Base-by-base conservation (phyloP, 2,888 invertebrate species). In the Tipula helvola region DNA sequence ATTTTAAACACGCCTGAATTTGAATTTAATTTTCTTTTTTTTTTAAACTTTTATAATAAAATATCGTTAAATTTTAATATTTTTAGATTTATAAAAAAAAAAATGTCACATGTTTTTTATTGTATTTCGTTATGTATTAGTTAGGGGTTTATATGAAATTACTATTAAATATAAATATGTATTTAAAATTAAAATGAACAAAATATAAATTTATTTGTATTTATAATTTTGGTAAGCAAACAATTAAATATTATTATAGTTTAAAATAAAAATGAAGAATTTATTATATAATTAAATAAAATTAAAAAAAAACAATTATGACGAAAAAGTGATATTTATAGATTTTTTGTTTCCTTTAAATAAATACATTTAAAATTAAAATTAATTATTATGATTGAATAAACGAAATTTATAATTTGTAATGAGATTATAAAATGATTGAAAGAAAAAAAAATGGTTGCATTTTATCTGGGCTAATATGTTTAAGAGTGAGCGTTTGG, bases 301-400 rank as follows among this genome's bases (percentile, higher is more conserved):
- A 52, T 52, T 52, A n/a, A n/a, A 44, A 28, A 57, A 28, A 71
- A 28, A 28, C 28, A 28, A 71, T 71, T 71, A 71, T 71, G 71
- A 71, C 71, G 71, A 71, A 71, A 71, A 71, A 71, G 71, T 71
- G 71, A 71, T 71, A 71, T 71, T 71, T 71, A 71, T 71, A 71
- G 28, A 71, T 71, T 71, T 52, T 71, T 71, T 71, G 71, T 71
- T 71, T 28, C 18, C 71, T 71, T 71, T 71, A 71, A 52, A n/a
- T 52, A 52, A 39, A 39, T 39, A 39, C 7, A 71, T 71, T 57
- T 71, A 71, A 28, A 71, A 71, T 71, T 13, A 28, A 71, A 18
- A 71, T 28, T 71, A 71, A 71, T 71, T 52, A 52, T 44, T 71
- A 71, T 71, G 13, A 28, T 71, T 71, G 71, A 71, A 71, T 71